A percentile compares a stretch with the other conserved stretches of the same genome.
These are phyloP conservation scores for Neoseiulus cucumeris DNA, from an alignment of 1,140 invertebrate species.

Conservation along the genomic window DNA sequence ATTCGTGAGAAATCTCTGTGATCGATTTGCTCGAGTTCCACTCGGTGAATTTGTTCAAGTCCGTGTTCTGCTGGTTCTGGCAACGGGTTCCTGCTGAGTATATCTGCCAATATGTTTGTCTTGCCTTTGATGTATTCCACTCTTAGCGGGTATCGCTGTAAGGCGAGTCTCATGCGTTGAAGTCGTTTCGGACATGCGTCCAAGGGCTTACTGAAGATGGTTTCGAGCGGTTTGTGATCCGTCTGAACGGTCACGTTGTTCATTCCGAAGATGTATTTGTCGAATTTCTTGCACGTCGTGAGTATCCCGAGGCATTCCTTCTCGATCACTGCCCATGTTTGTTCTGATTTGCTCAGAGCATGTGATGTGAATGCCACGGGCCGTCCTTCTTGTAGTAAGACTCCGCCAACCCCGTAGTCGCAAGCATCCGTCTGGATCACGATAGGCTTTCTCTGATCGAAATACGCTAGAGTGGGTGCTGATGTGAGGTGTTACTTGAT, in stretches of 20 bases:
- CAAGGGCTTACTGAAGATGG: not conserved
- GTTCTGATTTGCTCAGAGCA: slow-evolving; percentile 24
- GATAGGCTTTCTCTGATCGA: slow-evolving; percentile 21
- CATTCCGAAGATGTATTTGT: not conserved
- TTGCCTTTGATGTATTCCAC: not conserved
- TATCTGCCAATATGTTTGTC: not conserved
- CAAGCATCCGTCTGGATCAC: slow-evolving; percentile 22
- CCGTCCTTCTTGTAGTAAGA: slow-evolving; percentile 15
- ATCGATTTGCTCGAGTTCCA: not conserved
- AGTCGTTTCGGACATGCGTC: not conserved
- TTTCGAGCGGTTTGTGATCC: not conserved
- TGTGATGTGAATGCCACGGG: too few species aligned
- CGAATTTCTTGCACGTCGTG: slow-evolving; percentile 16
- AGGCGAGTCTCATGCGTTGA: not conserved
- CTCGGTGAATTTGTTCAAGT: not conserved
- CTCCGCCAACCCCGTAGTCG: slow-evolving; percentile 21
- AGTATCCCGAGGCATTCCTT: slow-evolving; percentile 27
- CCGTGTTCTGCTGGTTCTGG: too few species aligned
- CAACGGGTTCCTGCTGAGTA: too few species aligned
- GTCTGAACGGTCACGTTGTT: not conserved
- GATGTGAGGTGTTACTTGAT: slow-evolving; percentile 19
- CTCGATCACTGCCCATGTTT: slow-evolving; percentile 28
- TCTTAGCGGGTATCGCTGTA: not conserved
- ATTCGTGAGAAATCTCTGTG: not conserved
- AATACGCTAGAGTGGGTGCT: slow-evolving; percentile 15